Base-by-base conservation (phyloP, 2,888 invertebrate genomes). In the Cataglyphis livida region DNA sequence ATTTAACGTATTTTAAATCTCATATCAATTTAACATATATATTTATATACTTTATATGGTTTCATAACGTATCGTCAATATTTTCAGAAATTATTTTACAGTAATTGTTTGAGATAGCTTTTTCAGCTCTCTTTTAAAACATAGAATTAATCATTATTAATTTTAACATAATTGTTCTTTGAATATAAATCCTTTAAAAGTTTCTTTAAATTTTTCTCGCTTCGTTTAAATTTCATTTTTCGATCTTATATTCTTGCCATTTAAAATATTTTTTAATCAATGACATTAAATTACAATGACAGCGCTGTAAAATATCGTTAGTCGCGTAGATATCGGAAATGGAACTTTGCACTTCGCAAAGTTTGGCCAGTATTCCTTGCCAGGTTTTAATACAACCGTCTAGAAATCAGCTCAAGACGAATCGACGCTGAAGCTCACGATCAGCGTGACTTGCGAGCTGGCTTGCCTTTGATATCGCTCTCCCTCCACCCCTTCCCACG, bases 371-470 rank as follows among this genome's bases (percentile, higher is more conserved):
- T 12, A 21, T 18, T 48, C 4, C 44, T 54, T 82, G 62, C 78
- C 71, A 70, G 64, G 79, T 79, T 79, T 83, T 73, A 83, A 79
- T 70, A 64, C 79, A 70, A 70, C 51, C 57, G 51, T 35, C 54
- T 41, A 44, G 44, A 59, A 74, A 44, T 73, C 70, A 62, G 68
- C 18, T 18, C 12, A 18, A 75, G 81, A 81, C 62, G 73, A 81
- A 81, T 84, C 62, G 83, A 57, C 62, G 66, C 32, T 74, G 74
- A 84, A 81, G 74, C 61, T 48, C 78, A 1, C 25, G 25, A 28
- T 28, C 25, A 62, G 54, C 71, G 57, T 82, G 84, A 76, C 71
- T 84, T 76, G 82, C 70, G 75, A 82, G 35, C 70, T 75, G 61
- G 66, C 32, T 71, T 74, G 32, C 59, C 75, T 68, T 82, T 82